Evolutionary conservation across 2,797 vertebrate genomes (phyloP).

Genomic region (Falco naumanni): DNA sequence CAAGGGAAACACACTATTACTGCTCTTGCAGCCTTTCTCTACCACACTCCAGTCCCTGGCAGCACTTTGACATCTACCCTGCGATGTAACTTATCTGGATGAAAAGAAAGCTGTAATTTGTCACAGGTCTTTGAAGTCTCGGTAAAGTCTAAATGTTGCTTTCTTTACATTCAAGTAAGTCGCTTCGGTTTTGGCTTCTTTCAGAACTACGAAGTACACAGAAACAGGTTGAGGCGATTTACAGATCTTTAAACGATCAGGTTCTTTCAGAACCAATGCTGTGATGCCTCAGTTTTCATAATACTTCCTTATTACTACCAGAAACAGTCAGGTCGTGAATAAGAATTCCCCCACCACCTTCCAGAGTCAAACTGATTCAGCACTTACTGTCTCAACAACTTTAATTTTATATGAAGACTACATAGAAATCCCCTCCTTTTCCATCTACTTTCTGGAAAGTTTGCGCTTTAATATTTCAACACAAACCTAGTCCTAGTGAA

Average conservation of each 20-base stretch:
- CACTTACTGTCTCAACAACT: neutral
- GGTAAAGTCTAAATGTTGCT: neutral
- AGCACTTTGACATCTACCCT: neutral
- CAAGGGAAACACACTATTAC: neutral
- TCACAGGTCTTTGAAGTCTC: neutral
- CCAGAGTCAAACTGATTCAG: neutral
- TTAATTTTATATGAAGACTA: neutral
- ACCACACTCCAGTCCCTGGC: neutral
- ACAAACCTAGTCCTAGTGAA: neutral
- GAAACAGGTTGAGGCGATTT: neutral
- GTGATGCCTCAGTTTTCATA: neutral
- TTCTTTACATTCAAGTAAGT: neutral
- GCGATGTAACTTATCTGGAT: rapidly evolving
- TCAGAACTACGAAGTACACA: neutral
- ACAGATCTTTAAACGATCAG: neutral
- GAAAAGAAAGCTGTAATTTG: neutral
- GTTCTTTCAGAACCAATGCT: neutral
- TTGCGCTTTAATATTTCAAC: neutral
- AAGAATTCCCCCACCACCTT: neutral
- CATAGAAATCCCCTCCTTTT: neutral
- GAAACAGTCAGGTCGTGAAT: neutral
- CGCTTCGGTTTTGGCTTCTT: neutral
- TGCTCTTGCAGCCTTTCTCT: neutral
- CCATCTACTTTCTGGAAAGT: neutral
- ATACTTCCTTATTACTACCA: neutral